Evolutionary conservation across 2,113 vertebrate species (phyloP), one percentile per base, ranked within the genome.

Genomic region (Pseudopodoces humilis): DNA sequence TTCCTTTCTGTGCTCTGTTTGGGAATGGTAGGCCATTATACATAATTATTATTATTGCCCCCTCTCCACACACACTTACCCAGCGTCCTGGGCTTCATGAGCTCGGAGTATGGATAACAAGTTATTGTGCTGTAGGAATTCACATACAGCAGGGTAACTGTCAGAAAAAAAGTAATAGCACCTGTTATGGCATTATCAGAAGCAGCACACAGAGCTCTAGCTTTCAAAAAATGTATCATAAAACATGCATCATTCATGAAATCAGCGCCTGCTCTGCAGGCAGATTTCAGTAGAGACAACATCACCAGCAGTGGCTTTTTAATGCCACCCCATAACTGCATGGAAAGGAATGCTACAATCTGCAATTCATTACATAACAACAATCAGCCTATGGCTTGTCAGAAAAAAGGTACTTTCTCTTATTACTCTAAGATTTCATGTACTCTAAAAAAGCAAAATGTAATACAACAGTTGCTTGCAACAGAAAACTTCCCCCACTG

Each of bases 41-140:
- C n/a, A 46, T 27, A 2, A 27, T 25, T 22, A 49, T 44, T 37
- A 67, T n/a, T 37, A 87, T 41, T 28, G 6, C 3, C 28, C 25
- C 44, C 58, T n/a, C 28, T 60, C 71, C 64, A 58, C 15, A 62
- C 49, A 59, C 28, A 98, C 99, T 99, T 97, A 99, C 99, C 99
- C 99, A 94, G 99, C 99, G 62, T 99, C 99, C 95, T 99, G 99
- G 96, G 99, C 99, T 98, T 99, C 99, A 68, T 99, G 99, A 96
- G 99, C 99, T 98, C 99, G 98, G 89, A 99, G 99, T 98, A 99
- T 98, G 87, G 99, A 99, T 98, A 99, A 99, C 98, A 99, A 98
- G 97, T 99, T 99, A 98, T 99, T 99, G 98, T 99, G 99, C 98
- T 99, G 99, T 97, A 99, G 98, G 98, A 99, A 99, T 97, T 99